Evolutionary conservation across 2,888 invertebrate species (phyloP), one percentile per base, ranked within the genome.

Genomic region (Agrochola lota): DNA sequence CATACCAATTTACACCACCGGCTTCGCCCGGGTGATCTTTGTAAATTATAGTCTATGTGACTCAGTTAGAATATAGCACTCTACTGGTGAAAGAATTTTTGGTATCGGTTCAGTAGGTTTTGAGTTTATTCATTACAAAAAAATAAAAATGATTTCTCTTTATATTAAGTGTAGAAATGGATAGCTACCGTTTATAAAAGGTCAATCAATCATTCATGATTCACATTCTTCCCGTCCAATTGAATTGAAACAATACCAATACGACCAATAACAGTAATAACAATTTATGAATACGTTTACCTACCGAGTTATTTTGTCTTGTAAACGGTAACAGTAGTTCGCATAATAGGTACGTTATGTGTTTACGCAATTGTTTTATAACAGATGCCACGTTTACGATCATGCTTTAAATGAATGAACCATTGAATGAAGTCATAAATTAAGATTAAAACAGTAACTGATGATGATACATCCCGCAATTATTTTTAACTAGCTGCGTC

Each of bases 391-490:
- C 67, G 66, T 84, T 71, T 66, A 63, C 23, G 12, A 60, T 43
- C 71, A 74, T 69, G 71, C 62, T 60, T 40, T 66, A 1, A 7
- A 84, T 71, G 59, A 78, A 80, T 64, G 68, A 62, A 72, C 15
- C 30, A 15, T 68, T 78, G 35, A 78, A 80, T 23, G 63, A 57
- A 72, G 15, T 46, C 35, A 76, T 81, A 66, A 59, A 84, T 62
- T 55, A 68, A 35, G 8, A 43, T 43, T 43, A 43, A 35, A 35
- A 35, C 35, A 35, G 35, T 9, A 46, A 15, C 15, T 46, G 62
- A 23, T 71, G 46, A 40, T 80, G 68, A 74, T 70, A 55, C 52
- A 72, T 77, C 35, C 23, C 20, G 12, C 55, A 74, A 74, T 69
- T 72, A 74, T 84, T 71, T 74, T 63, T 66, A 57, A 59, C 15